Conservation (phyloP, 2,797 vertebrate genomes). For the Geotrypetes seraphini region DNA sequence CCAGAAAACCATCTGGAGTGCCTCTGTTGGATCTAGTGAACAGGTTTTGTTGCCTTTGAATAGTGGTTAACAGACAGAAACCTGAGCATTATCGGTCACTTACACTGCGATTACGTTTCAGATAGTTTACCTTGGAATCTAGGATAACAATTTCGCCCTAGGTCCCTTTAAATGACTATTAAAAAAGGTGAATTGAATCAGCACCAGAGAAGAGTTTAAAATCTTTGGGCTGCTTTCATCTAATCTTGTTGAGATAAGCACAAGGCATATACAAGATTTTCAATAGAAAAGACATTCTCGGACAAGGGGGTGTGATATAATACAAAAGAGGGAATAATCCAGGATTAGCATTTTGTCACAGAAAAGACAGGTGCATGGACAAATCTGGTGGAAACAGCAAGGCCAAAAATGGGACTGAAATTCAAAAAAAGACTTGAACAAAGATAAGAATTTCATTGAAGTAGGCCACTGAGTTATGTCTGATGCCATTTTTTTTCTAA, state of each 20-base stretch:
- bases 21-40: conserved; percentile 17
- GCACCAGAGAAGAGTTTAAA: not conserved
- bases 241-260: not conserved
- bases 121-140: not conserved
- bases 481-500: too few species aligned
- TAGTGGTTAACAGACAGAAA: conserved; percentile 10
- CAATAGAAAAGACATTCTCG: conserved; percentile 3
- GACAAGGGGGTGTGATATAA: too few species aligned
- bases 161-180: not conserved
- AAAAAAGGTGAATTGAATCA: conserved; percentile 9
- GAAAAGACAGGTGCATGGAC: too few species aligned
- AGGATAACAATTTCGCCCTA: not conserved
- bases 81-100: not conserved
- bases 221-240: conserved; percentile 7
- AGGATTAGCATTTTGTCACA: too few species aligned
- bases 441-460: too few species aligned
- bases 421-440: too few species aligned
- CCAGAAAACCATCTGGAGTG: conserved; percentile 5
- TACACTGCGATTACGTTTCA: not conserved
- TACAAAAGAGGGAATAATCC: too few species aligned
- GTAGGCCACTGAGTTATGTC: too few species aligned
- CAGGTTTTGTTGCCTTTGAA: conserved; percentile 20
- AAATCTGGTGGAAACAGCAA: too few species aligned
- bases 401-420: too few species aligned
- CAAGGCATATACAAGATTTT: not conserved